Evolutionary conservation across 2,113 vertebrate species (phyloP).

Genomic region (Ictalurus punctatus): DNA sequence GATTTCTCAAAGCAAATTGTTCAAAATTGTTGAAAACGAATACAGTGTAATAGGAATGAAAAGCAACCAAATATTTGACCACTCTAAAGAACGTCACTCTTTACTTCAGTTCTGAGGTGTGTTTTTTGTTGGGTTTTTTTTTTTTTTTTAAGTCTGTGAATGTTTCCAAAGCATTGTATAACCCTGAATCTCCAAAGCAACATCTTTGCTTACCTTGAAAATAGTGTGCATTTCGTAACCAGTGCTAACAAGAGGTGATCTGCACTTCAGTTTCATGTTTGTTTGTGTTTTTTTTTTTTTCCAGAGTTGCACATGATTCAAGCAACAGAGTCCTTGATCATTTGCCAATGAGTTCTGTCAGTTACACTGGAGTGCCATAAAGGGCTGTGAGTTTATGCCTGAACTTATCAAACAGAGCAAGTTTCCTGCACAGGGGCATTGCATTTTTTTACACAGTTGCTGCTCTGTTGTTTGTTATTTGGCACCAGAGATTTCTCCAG

Average conservation of each 20-base stretch:
- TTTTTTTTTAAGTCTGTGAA: not conserved
- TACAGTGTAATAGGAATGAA: not conserved
- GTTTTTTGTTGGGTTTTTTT: too few relatives aligned
- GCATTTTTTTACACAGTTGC: not conserved
- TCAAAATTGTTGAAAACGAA: not conserved
- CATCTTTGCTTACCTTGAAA: constrained; percentile 20
- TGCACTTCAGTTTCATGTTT: not conserved
- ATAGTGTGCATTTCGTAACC: constrained; percentile 23
- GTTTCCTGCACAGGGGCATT: not conserved
- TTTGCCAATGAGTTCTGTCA: not conserved
- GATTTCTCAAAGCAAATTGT: not conserved
- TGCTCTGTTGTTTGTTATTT: constrained; percentile 43
- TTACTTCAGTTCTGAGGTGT: not conserved
- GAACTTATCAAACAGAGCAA: not conserved
- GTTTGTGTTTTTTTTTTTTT: not conserved
- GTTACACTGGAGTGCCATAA: not conserved
- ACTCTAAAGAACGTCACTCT: not conserved
- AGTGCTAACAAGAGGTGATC: not conserved
- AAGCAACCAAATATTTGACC: not conserved
- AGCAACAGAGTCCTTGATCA: constrained; percentile 21
- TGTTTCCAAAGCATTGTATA: constrained; percentile 5
- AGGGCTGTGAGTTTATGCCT: not conserved
- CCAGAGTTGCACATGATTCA: not conserved
- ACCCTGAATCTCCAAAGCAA: constrained; percentile 22
- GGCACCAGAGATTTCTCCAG: constrained; percentile 61